Percentiles rank a stretch among this genome's conserved stretches.
These are phyloP conservation scores for Eustalomyia histrio DNA, from an alignment of 2,888 invertebrate species.

Conservation along the genomic window DNA sequence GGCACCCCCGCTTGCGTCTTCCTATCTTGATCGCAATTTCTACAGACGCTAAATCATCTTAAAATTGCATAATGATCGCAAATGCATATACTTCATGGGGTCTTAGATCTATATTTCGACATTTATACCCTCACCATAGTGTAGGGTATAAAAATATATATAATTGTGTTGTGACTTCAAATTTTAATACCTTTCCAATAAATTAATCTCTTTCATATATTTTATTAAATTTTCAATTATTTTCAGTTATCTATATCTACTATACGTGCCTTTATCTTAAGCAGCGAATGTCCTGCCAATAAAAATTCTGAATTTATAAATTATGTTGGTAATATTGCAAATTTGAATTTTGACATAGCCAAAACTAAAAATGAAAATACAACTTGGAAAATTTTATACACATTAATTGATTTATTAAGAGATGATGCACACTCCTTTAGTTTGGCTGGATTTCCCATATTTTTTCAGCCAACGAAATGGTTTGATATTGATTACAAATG, in stretches of 20 bases:
- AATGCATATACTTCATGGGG: too few species aligned
- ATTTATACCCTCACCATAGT: too few species aligned
- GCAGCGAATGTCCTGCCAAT: constrained; percentile 66
- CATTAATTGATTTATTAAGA: constrained; percentile 65
- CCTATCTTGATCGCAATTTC: too few species aligned
- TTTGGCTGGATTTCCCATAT: constrained; percentile 68
- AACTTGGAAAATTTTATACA: constrained; percentile 55
- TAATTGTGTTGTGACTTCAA: too few species aligned
- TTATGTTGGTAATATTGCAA: constrained; percentile 37
- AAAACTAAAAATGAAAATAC: constrained; percentile 54
- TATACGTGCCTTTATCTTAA: constrained; percentile 67
- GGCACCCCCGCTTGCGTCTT: too few species aligned
- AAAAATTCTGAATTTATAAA: constrained; percentile 51
- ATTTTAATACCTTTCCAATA: too few species aligned
- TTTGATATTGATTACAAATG: constrained; percentile 67
- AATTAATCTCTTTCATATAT: too few species aligned
- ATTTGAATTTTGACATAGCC: constrained; percentile 27
- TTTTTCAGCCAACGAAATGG: constrained; percentile 65
- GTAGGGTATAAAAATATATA: too few species aligned
- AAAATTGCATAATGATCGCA: too few species aligned
- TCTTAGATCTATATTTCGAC: too few species aligned
- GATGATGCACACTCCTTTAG: constrained; percentile 68
- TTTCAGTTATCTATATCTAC: constrained; percentile 65
- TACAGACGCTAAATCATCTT: too few species aligned
- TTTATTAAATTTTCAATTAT: neutral